Percentiles rank a stretch among this genome's conserved stretches.
Conservation (phyloP, 1,140 invertebrate species). For the Platorchestia sp. region DNA sequence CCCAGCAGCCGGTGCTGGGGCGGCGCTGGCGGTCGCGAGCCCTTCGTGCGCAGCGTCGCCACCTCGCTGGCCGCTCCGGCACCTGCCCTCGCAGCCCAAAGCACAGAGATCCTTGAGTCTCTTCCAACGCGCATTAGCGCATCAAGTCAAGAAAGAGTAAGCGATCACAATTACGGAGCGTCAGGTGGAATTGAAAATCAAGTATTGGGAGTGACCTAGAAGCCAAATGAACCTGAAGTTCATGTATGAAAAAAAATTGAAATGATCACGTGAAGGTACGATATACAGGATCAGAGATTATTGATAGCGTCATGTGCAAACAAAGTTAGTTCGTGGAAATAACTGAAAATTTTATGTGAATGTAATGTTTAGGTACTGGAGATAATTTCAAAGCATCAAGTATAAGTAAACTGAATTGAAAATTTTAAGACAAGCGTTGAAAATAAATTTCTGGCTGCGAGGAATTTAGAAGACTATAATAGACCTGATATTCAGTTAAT, state of each 20-base stretch:
- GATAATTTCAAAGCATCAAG: not conserved
- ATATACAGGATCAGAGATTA: not conserved
- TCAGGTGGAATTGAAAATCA: not conserved
- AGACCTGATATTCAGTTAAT: too few relatives aligned
- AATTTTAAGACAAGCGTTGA: too few relatives aligned
- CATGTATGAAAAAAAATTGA: not conserved
- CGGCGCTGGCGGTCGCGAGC: slow-evolving; percentile 69
- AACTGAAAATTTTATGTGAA: not conserved
- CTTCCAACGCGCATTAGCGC: not conserved
- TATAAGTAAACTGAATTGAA: too few relatives aligned
- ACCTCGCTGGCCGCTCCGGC: slow-evolving; percentile 70
- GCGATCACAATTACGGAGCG: not conserved
- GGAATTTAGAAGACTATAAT: too few relatives aligned
- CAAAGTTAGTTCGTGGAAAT: not conserved
- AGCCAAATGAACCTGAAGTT: not conserved
- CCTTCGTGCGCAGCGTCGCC: slow-evolving; percentile 71
- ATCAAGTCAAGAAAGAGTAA: not conserved
- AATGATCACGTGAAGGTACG: not conserved
- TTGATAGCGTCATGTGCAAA: not conserved
- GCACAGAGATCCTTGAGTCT: not conserved
- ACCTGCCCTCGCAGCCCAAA: slow-evolving; percentile 41
- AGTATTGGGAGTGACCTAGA: not conserved
- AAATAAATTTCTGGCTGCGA: too few relatives aligned
- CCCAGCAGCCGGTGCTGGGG: slow-evolving; percentile 65
- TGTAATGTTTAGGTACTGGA: not conserved